Evolutionary conservation across 1,140 invertebrate species (phyloP).

Genomic region (Zaprionus kolodkinae): DNA sequence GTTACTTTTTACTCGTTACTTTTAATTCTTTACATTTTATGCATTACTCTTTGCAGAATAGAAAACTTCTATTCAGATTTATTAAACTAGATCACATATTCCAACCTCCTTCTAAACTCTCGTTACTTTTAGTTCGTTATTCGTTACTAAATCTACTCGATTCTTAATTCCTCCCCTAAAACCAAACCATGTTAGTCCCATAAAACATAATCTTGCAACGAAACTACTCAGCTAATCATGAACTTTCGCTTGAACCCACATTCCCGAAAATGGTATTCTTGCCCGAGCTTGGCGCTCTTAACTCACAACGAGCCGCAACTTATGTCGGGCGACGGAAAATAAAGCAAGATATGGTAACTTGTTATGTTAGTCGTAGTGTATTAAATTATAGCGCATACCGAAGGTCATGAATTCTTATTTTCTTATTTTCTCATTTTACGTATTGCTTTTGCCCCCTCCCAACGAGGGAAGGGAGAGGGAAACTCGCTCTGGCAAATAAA

Average conservation of each 20-base stretch:
- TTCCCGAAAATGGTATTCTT: neutral
- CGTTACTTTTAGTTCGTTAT: neutral
- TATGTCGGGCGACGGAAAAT: conserved; percentile 2
- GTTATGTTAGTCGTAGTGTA: conserved; percentile 63
- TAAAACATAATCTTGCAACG: neutral
- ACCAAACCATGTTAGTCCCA: neutral
- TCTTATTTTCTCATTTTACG: conserved; percentile 71
- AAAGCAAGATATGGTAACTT: conserved; percentile 50
- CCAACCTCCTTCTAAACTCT: neutral
- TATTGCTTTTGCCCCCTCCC: conserved; percentile 62
- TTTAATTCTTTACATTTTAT: no score
- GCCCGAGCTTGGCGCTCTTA: neutral
- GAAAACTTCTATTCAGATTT: neutral
- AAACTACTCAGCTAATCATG: conserved; percentile 6
- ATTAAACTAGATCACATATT: neutral
- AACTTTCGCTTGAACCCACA: neutral
- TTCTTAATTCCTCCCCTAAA: neutral
- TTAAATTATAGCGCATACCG: conserved; percentile 81
- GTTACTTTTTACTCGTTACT: neutral
- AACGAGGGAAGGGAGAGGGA: conserved; percentile 6
- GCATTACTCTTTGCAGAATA: no score
- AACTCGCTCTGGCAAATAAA: conserved; percentile 69
- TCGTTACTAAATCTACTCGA: neutral
- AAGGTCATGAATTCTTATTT: conserved; percentile 81
- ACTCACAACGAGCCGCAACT: conserved; percentile 8